Base-by-base conservation (phyloP, 2,797 vertebrate genomes). In the Glossophaga mutica region DNA sequence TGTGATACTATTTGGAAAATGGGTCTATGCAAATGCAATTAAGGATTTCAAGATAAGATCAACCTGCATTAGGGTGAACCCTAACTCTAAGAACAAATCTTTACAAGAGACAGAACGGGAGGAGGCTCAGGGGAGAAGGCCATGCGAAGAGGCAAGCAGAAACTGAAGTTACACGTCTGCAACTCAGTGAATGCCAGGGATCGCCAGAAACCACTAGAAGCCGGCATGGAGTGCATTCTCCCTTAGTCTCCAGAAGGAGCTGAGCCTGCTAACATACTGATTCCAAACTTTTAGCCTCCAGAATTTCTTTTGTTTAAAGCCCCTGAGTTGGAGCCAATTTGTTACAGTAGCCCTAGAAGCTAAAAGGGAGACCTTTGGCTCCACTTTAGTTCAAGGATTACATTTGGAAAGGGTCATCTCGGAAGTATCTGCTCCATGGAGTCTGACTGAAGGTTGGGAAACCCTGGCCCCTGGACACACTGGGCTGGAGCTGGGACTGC, bases 111-210 rank as follows among this genome's bases (percentile, higher is more conserved):
- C 3, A n/a, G 44, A 59, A 74, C 10, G 65, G 26, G 44, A 57
- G 14, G 50, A 73, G 34, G 48, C 0, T 3, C 4, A n/a, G 18
- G 44, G 9, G 1, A 26, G 34, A 68, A 42, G 1, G 0, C 5
- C 11, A 0, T 14, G 18, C n/a, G 11, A 74, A 86, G 9, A 46
- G 0, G 15, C 26, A 82, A 11, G 42, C 1, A 32, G 73, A 71
- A 37, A 42, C 0, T 9, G 16, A 42, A 57, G 32, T 1, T 6
- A 39, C 1, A 1, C 1, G 5, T 22, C 65, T 6, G 44, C 6
- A 55, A 37, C 8, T 6, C 29, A 39, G 21, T 16, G 32, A 18
- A 39, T 3, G 6, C 12, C 0, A 0, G 12, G 15, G 32, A 15
- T 9, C 21, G 21, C 46, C 65, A 55, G 67, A 59, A 26, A 82